A percentile compares a stretch with the other conserved stretches of the same genome.
These are phyloP conservation scores for Drosophila sproati DNA, from an alignment of 1,140 invertebrate species.

Conservation along the genomic window DNA sequence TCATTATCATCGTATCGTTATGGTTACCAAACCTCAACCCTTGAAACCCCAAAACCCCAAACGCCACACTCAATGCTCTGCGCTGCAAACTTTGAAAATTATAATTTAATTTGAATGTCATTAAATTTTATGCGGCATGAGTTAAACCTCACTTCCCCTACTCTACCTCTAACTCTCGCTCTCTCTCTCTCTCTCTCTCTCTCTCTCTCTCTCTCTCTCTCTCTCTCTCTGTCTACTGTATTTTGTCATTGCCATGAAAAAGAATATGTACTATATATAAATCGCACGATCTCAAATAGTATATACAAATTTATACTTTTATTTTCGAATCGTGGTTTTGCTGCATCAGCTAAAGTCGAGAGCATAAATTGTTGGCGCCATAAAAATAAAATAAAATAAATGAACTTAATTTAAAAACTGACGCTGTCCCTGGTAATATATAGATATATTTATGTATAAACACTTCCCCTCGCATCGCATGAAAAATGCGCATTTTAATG, in stretches of 20 bases:
- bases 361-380: slow-evolving; percentile 40
- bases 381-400: slow-evolving; percentile 50
- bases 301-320: not conserved
- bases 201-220: not conserved
- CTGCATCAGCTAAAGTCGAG: slow-evolving; percentile 17
- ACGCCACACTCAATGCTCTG: slow-evolving; percentile 8
- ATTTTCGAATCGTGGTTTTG: slow-evolving; percentile 16
- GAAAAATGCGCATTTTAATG: slow-evolving; percentile 58
- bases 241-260: slow-evolving; percentile 3
- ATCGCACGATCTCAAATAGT: not conserved
- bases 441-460: no score
- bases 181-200: not conserved
- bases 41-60: not conserved
- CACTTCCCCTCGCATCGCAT: not conserved
- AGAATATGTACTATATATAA: not conserved
- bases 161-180: not conserved
- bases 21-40: slow-evolving; percentile 6
- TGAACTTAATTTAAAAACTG: slow-evolving; percentile 46
- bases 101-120: slow-evolving; percentile 82
- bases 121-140: slow-evolving; percentile 72
- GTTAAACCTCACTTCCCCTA: slow-evolving; percentile 1
- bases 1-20: slow-evolving; percentile 41
- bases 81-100: slow-evolving; percentile 75
- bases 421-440: not conserved
- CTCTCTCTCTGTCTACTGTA: slow-evolving; percentile 17